These are phyloP conservation scores for Thyatira batis DNA, from an alignment of 2,888 invertebrate genomes.

Conservation along the genomic window DNA sequence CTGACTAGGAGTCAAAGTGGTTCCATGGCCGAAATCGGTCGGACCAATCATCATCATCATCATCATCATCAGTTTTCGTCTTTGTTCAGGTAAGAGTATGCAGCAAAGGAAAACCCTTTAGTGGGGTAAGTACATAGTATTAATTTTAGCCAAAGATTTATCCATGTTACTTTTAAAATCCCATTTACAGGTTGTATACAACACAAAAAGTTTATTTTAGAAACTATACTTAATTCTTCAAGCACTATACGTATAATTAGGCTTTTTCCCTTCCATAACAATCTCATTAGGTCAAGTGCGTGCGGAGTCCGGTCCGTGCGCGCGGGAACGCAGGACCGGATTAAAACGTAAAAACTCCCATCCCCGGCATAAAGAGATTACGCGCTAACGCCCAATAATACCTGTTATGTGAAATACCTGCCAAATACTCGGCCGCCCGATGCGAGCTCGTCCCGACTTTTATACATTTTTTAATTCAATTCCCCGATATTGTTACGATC, in stretches of 20 bases:
- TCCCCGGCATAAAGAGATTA: slow-evolving; percentile 33
- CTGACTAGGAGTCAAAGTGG: no score
- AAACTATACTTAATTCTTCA: no score
- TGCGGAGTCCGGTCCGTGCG: slow-evolving; percentile 4
- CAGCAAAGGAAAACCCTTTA: no score
- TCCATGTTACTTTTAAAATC: no score
- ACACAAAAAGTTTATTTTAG: no score
- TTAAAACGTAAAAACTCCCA: slow-evolving; percentile 37
- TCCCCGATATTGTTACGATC: background rate
- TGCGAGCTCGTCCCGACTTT: background rate
- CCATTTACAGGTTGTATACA: no score
- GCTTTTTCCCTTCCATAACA: background rate
- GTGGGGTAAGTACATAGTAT: no score
- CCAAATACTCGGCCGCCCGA: slow-evolving; percentile 15
- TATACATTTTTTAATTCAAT: background rate
- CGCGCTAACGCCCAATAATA: slow-evolving; percentile 39
- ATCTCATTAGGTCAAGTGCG: slow-evolving; percentile 18
- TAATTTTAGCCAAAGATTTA: no score
- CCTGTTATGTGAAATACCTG: slow-evolving; percentile 35
- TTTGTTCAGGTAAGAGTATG: no score
- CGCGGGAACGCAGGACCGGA: slow-evolving; percentile 15
- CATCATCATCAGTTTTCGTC: no score
- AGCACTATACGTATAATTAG: background rate
- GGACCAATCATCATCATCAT: no score
- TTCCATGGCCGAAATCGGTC: no score